These are phyloP conservation scores for Boloria selene DNA, from an alignment of 2,888 invertebrate species.

Conservation along the genomic window DNA sequence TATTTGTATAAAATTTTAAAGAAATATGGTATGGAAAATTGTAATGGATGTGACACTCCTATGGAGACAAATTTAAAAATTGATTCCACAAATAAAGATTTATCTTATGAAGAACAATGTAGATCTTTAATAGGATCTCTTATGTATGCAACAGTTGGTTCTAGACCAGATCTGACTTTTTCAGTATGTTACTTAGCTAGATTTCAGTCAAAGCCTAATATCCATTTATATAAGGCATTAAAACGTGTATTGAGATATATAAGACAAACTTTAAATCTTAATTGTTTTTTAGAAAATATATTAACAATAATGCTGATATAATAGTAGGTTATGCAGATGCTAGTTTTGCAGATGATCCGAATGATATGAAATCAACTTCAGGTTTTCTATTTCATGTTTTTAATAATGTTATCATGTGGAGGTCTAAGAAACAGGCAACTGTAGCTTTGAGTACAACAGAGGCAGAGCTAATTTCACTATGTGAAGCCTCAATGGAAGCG, in stretches of 20 bases:
- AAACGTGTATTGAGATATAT: slow-evolving; percentile 2
- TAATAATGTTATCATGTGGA: slow-evolving; percentile 7
- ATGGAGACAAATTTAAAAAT: slow-evolving; percentile 1
- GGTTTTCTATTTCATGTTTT: slow-evolving; percentile 4
- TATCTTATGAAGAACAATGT: background rate
- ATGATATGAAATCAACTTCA: background rate
- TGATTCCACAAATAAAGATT: too few relatives aligned
- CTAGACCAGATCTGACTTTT: slow-evolving; percentile 10
- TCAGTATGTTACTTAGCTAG: slow-evolving; percentile 4
- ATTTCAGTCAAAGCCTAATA: slow-evolving; percentile 7
- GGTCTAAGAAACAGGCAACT: slow-evolving; percentile 5
- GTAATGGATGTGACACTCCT: background rate
- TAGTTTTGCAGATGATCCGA: background rate
- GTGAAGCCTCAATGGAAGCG: slow-evolving; percentile 19
- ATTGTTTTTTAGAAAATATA: background rate
- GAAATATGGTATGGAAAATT: background rate
- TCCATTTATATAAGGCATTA: background rate
- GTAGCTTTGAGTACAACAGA: slow-evolving; percentile 25
- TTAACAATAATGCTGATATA: background rate
- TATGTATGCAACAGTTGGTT: background rate
- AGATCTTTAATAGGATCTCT: slow-evolving; percentile 17
- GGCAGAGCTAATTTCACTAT: slow-evolving; percentile 15
- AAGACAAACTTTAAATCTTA: slow-evolving; percentile 1
- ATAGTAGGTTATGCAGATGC: slow-evolving; percentile 6
- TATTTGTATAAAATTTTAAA: background rate